Base-by-base conservation (phyloP, 2,797 vertebrate species). In the Parambassis ranga region DNA sequence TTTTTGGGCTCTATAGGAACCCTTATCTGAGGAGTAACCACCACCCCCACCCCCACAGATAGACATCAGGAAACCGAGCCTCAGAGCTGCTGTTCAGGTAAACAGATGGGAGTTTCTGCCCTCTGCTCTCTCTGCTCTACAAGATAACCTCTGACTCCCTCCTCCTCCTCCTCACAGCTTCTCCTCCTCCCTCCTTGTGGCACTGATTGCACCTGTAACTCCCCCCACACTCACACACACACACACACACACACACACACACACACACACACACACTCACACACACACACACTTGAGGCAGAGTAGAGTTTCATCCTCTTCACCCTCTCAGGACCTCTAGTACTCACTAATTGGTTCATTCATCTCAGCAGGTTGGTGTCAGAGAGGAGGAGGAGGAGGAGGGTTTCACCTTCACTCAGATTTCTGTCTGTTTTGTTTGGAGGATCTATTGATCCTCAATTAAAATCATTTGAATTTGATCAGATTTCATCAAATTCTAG, bases 11-110 rank as follows among this genome's bases (percentile, higher is more conserved):
- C n/a, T n/a, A n/a, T n/a, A n/a, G n/a, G n/a, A n/a, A n/a, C n/a
- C n/a, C n/a, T n/a, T n/a, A n/a, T n/a, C n/a, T n/a, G n/a, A n/a
- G n/a, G n/a, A n/a, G n/a, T n/a, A n/a, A n/a, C n/a, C n/a, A 0
- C 4, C 7, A 3, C 22, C 16, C 6, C 47, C 48, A 36, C 69
- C 0, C 7, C 47, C 48, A 6, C 44, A 91, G 93, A 91, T 91
- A 92, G 83, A 90, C 88, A 93, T 92, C 86, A 79, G 85, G 93
- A 94, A 96, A 94, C 72, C 89, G 92, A 93, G 90, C 89, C 92
- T 89, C 84, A 57, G 67, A 71, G 72, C 16, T 66, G 74, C 53
- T 82, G 81, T 77, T 58, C 59, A 79, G 89, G 90, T 92, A 93
- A 95, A 94, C 91, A 94, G 91, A 93, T 93, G 91, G 93, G 86